phyloP scores from a whole-genome alignment of 1,140 invertebrate genomes.

The Thereuonema tuberculata region DNA sequence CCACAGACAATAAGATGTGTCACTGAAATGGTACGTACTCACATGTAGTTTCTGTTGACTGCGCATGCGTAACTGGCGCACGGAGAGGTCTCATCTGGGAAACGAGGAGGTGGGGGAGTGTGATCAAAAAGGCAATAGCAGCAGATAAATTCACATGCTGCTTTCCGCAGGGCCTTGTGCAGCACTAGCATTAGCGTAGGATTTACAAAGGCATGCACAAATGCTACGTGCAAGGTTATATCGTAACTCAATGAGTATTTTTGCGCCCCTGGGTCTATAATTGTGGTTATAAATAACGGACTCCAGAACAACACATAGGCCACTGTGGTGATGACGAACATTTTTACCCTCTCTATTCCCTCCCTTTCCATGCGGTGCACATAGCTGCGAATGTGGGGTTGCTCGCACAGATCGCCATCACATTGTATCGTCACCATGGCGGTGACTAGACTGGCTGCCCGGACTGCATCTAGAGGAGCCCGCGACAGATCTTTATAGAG shows the following conservation, averaged over 20 bases:
- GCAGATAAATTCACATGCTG: slow-evolving; percentile 48
- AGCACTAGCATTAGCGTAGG: slow-evolving; percentile 63
- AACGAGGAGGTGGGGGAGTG: no score
- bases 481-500: slow-evolving; percentile 61
- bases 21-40: no score
- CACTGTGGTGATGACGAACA: slow-evolving; percentile 69
- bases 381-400: slow-evolving; percentile 59
- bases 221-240: slow-evolving; percentile 71
- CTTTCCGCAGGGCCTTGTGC: slow-evolving; percentile 53
- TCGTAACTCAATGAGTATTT: slow-evolving; percentile 45
- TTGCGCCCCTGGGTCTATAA: slow-evolving; percentile 32
- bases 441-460: slow-evolving; percentile 55
- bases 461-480: slow-evolving; percentile 42
- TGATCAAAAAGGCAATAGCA: slow-evolving; percentile 45
- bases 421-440: slow-evolving; percentile 49
- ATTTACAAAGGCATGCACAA: slow-evolving; percentile 73
- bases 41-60: slow-evolving; percentile 11
- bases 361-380: slow-evolving; percentile 59
- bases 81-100: neutral
- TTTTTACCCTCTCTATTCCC: slow-evolving; percentile 48
- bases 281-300: slow-evolving; percentile 69
- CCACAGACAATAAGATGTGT: no score
- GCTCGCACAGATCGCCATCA: no score
- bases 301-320: slow-evolving; percentile 79
- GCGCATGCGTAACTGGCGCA: neutral